A percentile compares a stretch with the other conserved stretches of the same genome.
These are phyloP conservation scores for Andrena minutula DNA, from an alignment of 2,888 invertebrate genomes.

Conservation along the genomic window DNA sequence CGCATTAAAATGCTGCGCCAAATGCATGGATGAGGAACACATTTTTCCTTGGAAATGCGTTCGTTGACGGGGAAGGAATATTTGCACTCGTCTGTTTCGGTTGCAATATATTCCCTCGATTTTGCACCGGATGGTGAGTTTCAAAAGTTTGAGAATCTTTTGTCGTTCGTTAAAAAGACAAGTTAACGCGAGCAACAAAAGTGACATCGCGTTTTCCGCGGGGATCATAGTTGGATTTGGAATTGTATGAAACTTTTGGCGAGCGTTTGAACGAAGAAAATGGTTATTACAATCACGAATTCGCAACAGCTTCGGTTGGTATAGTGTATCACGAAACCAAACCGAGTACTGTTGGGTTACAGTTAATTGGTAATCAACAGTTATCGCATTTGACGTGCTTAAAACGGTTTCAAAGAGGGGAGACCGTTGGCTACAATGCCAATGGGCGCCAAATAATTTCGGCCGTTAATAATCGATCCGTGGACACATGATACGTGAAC, in stretches of 20 bases:
- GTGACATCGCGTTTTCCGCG: not conserved
- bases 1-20: slow-evolving; percentile 19
- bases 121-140: not conserved
- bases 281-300: slow-evolving; percentile 6
- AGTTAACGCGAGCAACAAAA: not conserved
- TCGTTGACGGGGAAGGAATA: slow-evolving; percentile 3
- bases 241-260: slow-evolving; percentile 74
- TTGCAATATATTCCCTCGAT: not conserved
- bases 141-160: not conserved
- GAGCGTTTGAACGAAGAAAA: slow-evolving; percentile 54
- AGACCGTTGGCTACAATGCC: not conserved
- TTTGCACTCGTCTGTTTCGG: not conserved
- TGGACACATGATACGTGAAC: not conserved
- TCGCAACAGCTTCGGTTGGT: not conserved
- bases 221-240: slow-evolving; percentile 74
- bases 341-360: slow-evolving; percentile 28
- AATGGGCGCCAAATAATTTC: slow-evolving; percentile 3
- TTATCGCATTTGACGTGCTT: slow-evolving; percentile 32
- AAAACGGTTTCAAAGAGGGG: slow-evolving; percentile 33
- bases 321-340: slow-evolving; percentile 31
- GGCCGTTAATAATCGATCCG: slow-evolving; percentile 1
- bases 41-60: slow-evolving; percentile 1
- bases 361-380: slow-evolving; percentile 51
- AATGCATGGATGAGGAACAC: not conserved
- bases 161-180: not conserved